Percentiles rank a stretch among this genome's conserved stretches.
phyloP scores from a whole-genome alignment of 2,113 vertebrate species.

The Ammodytes marinus region DNA sequence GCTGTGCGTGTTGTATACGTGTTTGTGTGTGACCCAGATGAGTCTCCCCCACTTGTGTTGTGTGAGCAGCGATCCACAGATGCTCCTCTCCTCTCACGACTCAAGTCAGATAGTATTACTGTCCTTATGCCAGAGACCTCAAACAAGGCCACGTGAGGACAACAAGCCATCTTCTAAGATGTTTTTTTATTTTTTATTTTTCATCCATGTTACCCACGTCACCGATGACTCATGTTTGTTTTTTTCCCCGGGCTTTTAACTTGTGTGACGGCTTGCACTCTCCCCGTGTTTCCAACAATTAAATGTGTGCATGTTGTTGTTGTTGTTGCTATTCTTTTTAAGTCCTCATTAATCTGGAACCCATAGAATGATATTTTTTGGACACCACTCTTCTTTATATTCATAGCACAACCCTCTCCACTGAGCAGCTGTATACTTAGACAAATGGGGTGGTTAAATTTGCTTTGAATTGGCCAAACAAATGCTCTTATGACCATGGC shows the following conservation, averaged over 20 bases:
- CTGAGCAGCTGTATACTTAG: not conserved
- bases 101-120: constrained; percentile 73
- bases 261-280: constrained; percentile 36
- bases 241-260: constrained; percentile 44
- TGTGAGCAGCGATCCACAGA: constrained; percentile 74
- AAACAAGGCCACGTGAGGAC: constrained; percentile 48
- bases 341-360: not conserved
- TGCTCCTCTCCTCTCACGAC: constrained; percentile 72
- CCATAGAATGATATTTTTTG: not conserved
- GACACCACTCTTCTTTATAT: constrained; percentile 3
- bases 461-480: constrained; percentile 5
- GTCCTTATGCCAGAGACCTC: constrained; percentile 49
- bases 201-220: constrained; percentile 53
- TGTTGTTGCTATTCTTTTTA: not conserved
- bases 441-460: not conserved
- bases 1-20: constrained; percentile 15
- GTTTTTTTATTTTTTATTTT: constrained; percentile 16
- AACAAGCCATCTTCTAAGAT: constrained; percentile 52
- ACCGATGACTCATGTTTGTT: constrained; percentile 64
- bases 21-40: constrained; percentile 75
- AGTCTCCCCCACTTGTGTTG: constrained; percentile 61
- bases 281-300: not conserved
- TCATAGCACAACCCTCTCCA: not conserved
- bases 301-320: not conserved
- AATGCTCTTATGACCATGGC: not conserved